Evolutionary conservation across 2,797 vertebrate species (phyloP), one percentile per base, ranked within the genome.

Genomic region (Buceros bicornis): DNA sequence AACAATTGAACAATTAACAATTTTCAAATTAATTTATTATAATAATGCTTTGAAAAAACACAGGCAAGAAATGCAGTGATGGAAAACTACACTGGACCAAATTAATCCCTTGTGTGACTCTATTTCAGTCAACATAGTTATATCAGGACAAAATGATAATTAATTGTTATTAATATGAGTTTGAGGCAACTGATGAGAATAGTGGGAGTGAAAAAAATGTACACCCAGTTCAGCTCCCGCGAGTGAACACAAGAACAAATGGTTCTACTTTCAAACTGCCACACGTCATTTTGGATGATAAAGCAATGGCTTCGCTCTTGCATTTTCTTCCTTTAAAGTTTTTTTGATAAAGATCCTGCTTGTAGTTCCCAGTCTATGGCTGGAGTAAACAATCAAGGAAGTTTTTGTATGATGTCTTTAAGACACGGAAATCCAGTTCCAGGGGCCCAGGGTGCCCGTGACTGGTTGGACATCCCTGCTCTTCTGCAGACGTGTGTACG

Each of bases 1-100:
- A 94, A 90, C 83, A 81, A 97, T 90, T 48, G 82, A 89, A 96
- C 94, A 97, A 97, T 96, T 95, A 97, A 92, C 77, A 69, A 62
- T 83, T 94, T 96, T 95, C 83, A 56, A 94, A 95, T 97, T 95
- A 93, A 95, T 94, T 84, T 95, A 89, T 95, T 94, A 48, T 72
- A 94, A 88, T 76, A 88, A 66, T 2, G 8, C 72, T 94, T 83
- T 76, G 66, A 66, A 94, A 93, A 88, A 82, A 67, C 40, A 54
- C 3, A 4, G 66, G 70, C 6, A 13, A 95, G 91, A 87, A 93
- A 77, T 4, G 57, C 71, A 33, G 12, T n/a, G 69, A 95, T 89
- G 87, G 87, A 90, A 94, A 90, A 95, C 77, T 86, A 84, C 66
- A 84, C 62, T 56, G 80, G 93, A 86, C 93, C 82, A 93, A 95